Base-by-base conservation (phyloP, 2,888 invertebrate species). In the Hemicrepidius hirtus region DNA sequence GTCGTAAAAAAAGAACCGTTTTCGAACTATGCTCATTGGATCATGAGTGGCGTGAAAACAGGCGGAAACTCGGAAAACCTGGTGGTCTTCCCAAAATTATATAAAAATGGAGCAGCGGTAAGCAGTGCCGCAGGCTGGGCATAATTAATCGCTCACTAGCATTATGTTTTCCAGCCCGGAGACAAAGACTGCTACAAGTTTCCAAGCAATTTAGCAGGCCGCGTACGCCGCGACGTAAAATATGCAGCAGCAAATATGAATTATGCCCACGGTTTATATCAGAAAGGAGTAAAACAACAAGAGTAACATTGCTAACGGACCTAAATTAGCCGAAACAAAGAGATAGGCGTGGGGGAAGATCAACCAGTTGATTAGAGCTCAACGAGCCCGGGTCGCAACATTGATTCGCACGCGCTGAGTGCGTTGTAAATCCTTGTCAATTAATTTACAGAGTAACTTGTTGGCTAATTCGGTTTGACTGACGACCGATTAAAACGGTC, bases 381-480 rank as follows among this genome's bases (percentile, higher is more conserved):
- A 35, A 59, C 59, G 50, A 59, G 37, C 41, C 41, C 40, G 46
- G 60, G 53, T 53, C 24, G 62, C 62, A 53, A 32, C 55, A 62
- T 64, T 64, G 72, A 68, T 68, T 72, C 53, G 65, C 55, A 49
- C 55, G 53, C 55, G 59, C 46, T 28, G 66, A 62, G 63, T 68
- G 62, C 65, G 74, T 50, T 53, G 21, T 66, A 67, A 70, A 65
- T 67, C 67, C 64, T 62, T 53, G 73, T 71, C 75, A 77, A 76
- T 78, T 75, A 78, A 75, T 78, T 75, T 73, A 57, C 71, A 46
- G 68, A 57, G 68, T 74, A 76, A 75, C 68, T 75, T 72, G 75
- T 71, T 70, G 74, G 71, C 68, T 78, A 78, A 77, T 77, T 75
- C 73, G 71, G 74, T 71, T 76, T 78, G 78, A 78, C 75, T 78